A percentile compares a stretch with the other conserved stretches of the same genome.
Conservation (phyloP, 2,888 invertebrate species). For the Cremastinae sp. region DNA sequence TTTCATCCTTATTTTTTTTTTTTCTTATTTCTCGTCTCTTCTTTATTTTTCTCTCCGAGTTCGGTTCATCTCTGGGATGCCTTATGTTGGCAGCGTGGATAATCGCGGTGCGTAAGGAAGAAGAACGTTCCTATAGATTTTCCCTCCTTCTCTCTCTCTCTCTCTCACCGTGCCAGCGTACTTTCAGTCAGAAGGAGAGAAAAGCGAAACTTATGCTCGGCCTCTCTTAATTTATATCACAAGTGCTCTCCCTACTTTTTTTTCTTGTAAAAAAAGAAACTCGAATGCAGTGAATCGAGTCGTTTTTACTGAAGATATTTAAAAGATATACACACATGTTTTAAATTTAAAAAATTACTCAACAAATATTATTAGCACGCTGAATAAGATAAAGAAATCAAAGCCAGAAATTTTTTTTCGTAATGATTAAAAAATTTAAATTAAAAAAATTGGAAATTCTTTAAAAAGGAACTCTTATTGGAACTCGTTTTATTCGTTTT, state of each 20-base stretch:
- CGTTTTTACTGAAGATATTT: no score
- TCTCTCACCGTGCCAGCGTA: constrained; percentile 13
- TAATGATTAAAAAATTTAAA: no score
- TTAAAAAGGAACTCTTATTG: no score
- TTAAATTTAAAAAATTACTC: no score
- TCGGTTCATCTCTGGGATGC: constrained; percentile 62
- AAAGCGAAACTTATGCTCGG: constrained; percentile 49
- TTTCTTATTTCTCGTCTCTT: not conserved
- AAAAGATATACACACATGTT: not conserved
- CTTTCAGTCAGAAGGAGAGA: constrained; percentile 10
- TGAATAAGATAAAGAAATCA: not conserved
- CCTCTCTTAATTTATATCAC: constrained; percentile 61
- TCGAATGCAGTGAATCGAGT: no score
- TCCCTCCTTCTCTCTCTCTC: constrained; percentile 24
- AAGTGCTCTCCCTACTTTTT: constrained; percentile 15
- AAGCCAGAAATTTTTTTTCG: not conserved
- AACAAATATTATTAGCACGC: not conserved
- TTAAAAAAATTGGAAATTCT: no score
- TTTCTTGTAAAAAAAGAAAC: not conserved
- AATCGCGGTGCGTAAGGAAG: constrained; percentile 70
- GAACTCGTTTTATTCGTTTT: no score
- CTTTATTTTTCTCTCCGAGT: constrained; percentile 24
- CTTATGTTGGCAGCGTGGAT: constrained; percentile 66
- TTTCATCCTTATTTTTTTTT: constrained; percentile 28
- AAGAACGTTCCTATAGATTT: constrained; percentile 61